Conservation (phyloP, 2,888 invertebrate genomes). For the Diaphora mendica region DNA sequence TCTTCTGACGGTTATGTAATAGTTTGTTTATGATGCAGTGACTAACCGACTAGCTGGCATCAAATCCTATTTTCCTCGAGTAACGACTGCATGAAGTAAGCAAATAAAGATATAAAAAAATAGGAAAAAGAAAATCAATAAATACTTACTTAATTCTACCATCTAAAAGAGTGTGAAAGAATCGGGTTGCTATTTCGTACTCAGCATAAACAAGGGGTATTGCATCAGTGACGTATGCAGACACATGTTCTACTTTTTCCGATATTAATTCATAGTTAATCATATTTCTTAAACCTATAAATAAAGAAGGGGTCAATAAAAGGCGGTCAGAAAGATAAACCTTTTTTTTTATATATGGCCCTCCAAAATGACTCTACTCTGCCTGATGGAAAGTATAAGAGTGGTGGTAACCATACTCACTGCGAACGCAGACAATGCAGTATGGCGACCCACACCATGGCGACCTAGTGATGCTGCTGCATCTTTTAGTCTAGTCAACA, state of each 20-base stretch:
- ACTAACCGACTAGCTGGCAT: not conserved
- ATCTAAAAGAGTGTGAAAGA: slow-evolving; percentile 68
- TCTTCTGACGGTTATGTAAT: not conserved
- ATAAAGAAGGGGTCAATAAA: not conserved
- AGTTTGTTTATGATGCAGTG: not conserved
- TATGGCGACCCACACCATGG: too few relatives aligned
- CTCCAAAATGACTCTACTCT: too few relatives aligned
- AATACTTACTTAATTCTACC: slow-evolving; percentile 71
- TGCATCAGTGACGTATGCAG: slow-evolving; percentile 61
- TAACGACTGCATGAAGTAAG: not conserved
- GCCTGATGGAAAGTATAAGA: too few relatives aligned
- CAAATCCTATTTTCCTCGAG: not conserved
- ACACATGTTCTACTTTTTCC: slow-evolving; percentile 59
- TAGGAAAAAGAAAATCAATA: not conserved
- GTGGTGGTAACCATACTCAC: too few relatives aligned
- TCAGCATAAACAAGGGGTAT: slow-evolving; percentile 71
- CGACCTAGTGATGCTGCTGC: too few relatives aligned
- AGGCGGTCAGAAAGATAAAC: not conserved
- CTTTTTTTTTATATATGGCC: too few relatives aligned
- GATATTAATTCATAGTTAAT: slow-evolving; percentile 65
- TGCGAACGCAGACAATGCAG: too few relatives aligned
- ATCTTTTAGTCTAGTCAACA: too few relatives aligned
- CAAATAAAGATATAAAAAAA: not conserved
- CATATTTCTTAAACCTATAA: slow-evolving; percentile 68
- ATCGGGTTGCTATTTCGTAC: slow-evolving; percentile 69